Conservation (phyloP, 2,888 invertebrate species). For the Trissoscelio sp. region DNA sequence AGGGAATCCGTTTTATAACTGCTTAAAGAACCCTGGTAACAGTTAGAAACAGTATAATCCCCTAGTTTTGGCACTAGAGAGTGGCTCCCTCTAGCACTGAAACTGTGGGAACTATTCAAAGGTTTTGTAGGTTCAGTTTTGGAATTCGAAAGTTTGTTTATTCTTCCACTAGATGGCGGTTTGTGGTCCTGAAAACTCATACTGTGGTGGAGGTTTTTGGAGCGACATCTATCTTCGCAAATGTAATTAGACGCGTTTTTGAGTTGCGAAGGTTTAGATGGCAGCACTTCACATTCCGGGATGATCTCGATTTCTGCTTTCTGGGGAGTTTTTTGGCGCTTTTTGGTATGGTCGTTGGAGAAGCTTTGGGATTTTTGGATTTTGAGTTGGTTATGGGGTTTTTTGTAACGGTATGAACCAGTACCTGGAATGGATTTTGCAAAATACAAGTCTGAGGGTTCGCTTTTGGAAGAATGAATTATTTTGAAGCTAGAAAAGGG, state of each 20-base stretch:
- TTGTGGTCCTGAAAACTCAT: conserved; percentile 73
- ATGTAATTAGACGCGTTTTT: conserved; percentile 71
- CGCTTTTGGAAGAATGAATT: background rate
- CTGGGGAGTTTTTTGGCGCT: background rate
- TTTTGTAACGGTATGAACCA: conserved; percentile 47
- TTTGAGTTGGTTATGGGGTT: conserved; percentile 27
- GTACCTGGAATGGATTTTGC: conserved; percentile 51
- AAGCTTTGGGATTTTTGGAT: conserved; percentile 66
- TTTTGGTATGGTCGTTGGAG: background rate
- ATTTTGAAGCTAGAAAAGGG: background rate
- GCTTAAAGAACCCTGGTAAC: conserved; percentile 69
- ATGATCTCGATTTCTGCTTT: conserved; percentile 57
- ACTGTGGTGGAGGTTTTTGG: conserved; percentile 72
- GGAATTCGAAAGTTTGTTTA: background rate
- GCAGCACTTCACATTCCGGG: conserved; percentile 64
- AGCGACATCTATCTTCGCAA: conserved; percentile 70
- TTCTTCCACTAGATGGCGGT: background rate
- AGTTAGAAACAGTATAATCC: conserved; percentile 70
- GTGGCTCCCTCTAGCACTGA: conserved; percentile 46
- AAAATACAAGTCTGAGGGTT: background rate
- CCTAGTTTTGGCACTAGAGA: conserved; percentile 71
- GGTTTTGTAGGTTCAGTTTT: conserved; percentile 59
- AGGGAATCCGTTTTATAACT: conserved; percentile 63
- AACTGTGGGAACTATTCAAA: conserved; percentile 71
- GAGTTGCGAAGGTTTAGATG: conserved; percentile 59